Base-by-base conservation (phyloP, 2,888 invertebrate species). In the Ctenicera cuprea region DNA sequence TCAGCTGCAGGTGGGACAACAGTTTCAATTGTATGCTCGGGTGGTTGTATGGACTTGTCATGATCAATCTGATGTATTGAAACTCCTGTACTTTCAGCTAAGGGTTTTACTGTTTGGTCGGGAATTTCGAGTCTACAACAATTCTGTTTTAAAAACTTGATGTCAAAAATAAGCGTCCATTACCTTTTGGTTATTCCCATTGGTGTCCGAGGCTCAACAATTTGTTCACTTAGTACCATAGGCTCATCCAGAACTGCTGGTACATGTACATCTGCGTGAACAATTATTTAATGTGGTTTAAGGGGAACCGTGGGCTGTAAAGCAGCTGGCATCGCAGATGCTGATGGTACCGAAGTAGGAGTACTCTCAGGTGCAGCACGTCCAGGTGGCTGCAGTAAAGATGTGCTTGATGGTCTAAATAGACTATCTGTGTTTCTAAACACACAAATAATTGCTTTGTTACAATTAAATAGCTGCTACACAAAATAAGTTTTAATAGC, bases 41-140 rank as follows among this genome's bases (percentile, higher is more conserved):
- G 3, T 14, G 14, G 14, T 14, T 14, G n/a, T 14, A 8, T 5
- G n/a, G 43, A n/a, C 3, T 4, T n/a, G 3, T 14, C 14, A 5
- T 4, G 1, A 5, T 14, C 16, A 1, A 14, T 7, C 7, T 14
- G n/a, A 12, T 4, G 43, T 14, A 43, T 0, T 8, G 43, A 43
- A 14, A 43, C 8, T 5, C 43, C 43, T 2, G 43, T 43, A 43
- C 43, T 43, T 43, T 43, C 43, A 43, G 43, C 43, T 43, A 43
- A 7, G 3, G 43, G 43, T 43, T 14, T 3, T 43, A 43, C 14
- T n/a, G 14, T 14, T 43, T 43, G 1, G 1, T 43, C 43, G 1
- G 14, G n/a, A 43, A 43, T 16, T 14, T 43, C 43, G 8, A 43
- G 43, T 43, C 43, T 43, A 8, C 16, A 43, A 43, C n/a, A 14